phyloP scores from a whole-genome alignment of 1,140 invertebrate genomes.

The Cephus cinctus region DNA sequence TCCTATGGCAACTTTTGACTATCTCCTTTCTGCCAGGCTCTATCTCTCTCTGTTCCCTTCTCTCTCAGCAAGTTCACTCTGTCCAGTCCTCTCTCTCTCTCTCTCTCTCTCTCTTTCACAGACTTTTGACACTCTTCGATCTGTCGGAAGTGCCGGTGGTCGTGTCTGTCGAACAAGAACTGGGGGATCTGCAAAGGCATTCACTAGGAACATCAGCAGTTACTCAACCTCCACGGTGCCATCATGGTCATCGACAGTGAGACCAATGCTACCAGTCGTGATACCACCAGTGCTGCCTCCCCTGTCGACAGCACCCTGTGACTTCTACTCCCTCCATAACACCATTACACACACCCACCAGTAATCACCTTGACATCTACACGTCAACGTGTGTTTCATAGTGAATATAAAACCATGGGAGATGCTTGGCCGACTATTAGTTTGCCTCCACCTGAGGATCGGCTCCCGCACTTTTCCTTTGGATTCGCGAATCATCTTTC shows the following conservation, averaged over 20 bases:
- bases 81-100: no score
- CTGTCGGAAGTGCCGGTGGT: no score
- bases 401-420: conserved; percentile 29
- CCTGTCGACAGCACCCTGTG: neutral
- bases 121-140: no score
- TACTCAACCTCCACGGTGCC: no score
- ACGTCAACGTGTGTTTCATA: conserved; percentile 4
- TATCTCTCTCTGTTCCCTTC: no score
- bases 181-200: neutral
- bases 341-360: neutral
- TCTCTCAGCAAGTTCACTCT: no score
- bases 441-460: conserved; percentile 24
- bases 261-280: no score
- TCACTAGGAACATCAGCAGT: neutral
- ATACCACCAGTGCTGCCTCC: neutral
- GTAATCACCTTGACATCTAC: conserved; percentile 7
- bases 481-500: no score
- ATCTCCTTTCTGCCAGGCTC: no score
- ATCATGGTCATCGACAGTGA: neutral
- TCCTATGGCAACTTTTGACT: no score
- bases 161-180: neutral
- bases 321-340: neutral
- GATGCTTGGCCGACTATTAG: conserved; percentile 28
- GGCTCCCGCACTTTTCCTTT: conserved; percentile 20
- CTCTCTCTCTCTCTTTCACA: no score